Evolutionary conservation across 2,888 invertebrate species (phyloP), one percentile per base, ranked within the genome.

Genomic region (Eupithecia inturbata): DNA sequence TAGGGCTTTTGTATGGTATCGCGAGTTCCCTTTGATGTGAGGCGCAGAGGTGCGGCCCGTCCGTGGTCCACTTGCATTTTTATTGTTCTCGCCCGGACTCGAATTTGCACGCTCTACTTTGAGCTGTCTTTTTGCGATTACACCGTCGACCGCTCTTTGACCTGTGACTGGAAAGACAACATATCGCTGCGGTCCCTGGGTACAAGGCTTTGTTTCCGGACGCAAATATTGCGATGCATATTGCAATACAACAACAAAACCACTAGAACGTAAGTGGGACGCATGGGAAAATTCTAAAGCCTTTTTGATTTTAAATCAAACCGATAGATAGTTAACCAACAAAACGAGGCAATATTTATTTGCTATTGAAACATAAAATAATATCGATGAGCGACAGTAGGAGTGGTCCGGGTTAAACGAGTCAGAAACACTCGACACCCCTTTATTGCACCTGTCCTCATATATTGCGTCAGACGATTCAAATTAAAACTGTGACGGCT

Each of bases 1-100:
- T 94, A 94, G 92, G 93, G 93, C 94, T 93, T 93, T 93, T 93
- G 93, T 94, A 91, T 92, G 91, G 93, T 90, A 92, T 92, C 91
- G 92, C 91, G 90, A 87, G 90, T 84, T 90, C 87, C 89, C 93
- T 93, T 93, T 93, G 92, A 92, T 90, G 92, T 88, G 88, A 86
- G 85, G 87, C 86, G 88, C 83, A 85, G 87, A 85, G 87, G 86
- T 86, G 86, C 85, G 83, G 84, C 26, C 84, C 80, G 86, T 81
- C 85, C 87, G 87, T 84, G 88, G 90, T 93, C 93, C 93, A 93
- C 93, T 92, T 93, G 94, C 93, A 94, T 88, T 93, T 92, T 93
- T 93, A 92, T 93, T 93, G 93, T 93, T 91, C 89, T 88, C 88
- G 83, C 84, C 84, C 87, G 87, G 86, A 87, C 89, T 89, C 90